Percentiles rank a stretch among this genome's conserved stretches.
Conservation (phyloP, 2,797 vertebrate species). For the Trachurus trachurus region DNA sequence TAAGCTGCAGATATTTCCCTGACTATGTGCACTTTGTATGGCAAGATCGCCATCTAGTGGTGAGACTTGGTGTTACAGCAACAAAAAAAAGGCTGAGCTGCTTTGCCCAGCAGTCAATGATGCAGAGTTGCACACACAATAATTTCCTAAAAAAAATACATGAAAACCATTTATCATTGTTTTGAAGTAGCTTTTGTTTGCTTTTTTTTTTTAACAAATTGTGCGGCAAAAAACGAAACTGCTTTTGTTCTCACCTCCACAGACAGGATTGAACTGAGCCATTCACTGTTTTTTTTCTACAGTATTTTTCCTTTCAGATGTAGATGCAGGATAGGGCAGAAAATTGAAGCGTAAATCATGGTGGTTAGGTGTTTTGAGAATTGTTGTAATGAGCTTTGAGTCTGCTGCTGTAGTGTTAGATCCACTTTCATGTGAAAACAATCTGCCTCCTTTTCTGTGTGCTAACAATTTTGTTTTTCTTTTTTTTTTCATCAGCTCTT, state of each 20-base stretch:
- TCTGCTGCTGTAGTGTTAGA: neutral
- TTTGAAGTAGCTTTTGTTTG: neutral
- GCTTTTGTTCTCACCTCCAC: neutral
- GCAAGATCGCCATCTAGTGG: conserved; percentile 71
- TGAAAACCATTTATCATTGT: neutral
- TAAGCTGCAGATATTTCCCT: neutral
- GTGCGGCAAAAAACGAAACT: no score
- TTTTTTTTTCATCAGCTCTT: conserved; percentile 87
- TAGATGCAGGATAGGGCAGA: neutral
- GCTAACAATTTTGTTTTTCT: neutral
- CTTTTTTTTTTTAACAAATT: neutral
- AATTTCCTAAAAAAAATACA: neutral
- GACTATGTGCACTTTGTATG: conserved; percentile 6
- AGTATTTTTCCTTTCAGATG: neutral
- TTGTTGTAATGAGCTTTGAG: no score
- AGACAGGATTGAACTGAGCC: neutral
- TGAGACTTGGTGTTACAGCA: conserved; percentile 19
- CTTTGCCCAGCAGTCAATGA: neutral
- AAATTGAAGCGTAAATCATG: no score
- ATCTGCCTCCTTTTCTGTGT: neutral
- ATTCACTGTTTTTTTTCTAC: neutral
- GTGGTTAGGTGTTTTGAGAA: no score
- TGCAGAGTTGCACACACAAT: neutral
- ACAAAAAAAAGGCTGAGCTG: neutral
- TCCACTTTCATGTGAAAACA: neutral